Base-by-base conservation (phyloP, 2,113 vertebrate genomes). In the Saccopteryx bilineata region DNA sequence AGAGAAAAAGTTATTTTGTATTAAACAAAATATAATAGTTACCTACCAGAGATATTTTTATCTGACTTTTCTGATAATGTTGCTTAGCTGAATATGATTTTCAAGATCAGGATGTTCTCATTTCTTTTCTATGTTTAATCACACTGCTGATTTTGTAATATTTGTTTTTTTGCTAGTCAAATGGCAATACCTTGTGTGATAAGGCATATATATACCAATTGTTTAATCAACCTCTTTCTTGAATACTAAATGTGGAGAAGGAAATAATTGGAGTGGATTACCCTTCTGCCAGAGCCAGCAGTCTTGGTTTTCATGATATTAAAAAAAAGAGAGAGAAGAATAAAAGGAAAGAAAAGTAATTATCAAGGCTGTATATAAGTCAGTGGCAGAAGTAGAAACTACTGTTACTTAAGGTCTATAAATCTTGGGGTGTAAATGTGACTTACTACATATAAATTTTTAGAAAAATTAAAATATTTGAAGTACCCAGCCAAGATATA, bases 371-470 rank as follows among this genome's bases (percentile, higher is more conserved):
- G 48, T 86, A 91, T 95, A 52, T 91, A 96, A 95, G 93, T 95
- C 84, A 94, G 52, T 82, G 74, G 60, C 54, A 91, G 58, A 92
- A 94, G 39, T 54, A 94, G 56, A 54, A 97, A 94, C 96, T 97
- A 96, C 15, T 95, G 86, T 86, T 90, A 69, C 71, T 79, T 26
- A 13, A 91, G 86, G 81, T 65, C 95, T 91, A 93, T 97, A 97
- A 96, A 97, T 97, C 94, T 96, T 54, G 13, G 58, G 50, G 12
- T 86, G 65, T 96, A 96, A 95, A 85, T 96, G 63, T 96, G 85
- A 97, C 95, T 94, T 94, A 87, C 68, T 71, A 96, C 90, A 95
- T 58, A 92, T 96, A 88, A 92, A 96, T 97, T 97, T 96, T 96
- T 65, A 89, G 82, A 91, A 94, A 97, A 94, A 89, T 96, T 96